Evolutionary conservation across 2,113 vertebrate species (phyloP).

Genomic region (Chelonoidis abingdonii): DNA sequence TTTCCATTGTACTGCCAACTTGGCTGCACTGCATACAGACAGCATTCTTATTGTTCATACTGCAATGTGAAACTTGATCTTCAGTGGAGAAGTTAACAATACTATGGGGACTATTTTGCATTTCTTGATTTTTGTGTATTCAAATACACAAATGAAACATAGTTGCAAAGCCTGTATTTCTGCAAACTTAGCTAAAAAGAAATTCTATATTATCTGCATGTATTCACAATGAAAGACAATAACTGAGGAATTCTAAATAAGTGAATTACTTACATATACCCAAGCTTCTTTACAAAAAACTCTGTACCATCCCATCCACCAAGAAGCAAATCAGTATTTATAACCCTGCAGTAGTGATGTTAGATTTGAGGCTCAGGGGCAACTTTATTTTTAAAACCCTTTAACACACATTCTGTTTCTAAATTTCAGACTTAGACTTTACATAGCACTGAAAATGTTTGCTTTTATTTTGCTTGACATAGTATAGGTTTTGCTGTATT

Average conservation of each 20-base stretch:
- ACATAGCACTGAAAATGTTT: not conserved
- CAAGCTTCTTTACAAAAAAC: not conserved
- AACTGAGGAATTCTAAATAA: not conserved
- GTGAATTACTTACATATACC: not conserved
- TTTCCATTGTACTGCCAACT: not conserved
- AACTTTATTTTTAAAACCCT: not conserved
- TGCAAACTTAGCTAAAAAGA: not conserved
- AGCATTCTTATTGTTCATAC: not conserved
- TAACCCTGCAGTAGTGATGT: not conserved
- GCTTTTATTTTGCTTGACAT: not conserved
- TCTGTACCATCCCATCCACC: not conserved
- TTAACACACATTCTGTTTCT: not conserved
- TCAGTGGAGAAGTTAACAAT: not conserved
- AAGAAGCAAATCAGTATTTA: not conserved
- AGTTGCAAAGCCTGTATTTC: too few relatives aligned
- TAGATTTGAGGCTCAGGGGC: not conserved
- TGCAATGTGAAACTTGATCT: not conserved
- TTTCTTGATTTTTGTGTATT: not conserved
- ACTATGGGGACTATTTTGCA: not conserved
- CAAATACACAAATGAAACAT: not conserved
- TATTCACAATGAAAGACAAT: not conserved
- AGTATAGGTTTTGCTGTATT: not conserved
- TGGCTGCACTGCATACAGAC: not conserved
- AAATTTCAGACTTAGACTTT: not conserved
- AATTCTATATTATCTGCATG: not conserved